These are phyloP conservation scores for Gallinago stenura DNA, from an alignment of 2,797 vertebrate species.

Conservation along the genomic window DNA sequence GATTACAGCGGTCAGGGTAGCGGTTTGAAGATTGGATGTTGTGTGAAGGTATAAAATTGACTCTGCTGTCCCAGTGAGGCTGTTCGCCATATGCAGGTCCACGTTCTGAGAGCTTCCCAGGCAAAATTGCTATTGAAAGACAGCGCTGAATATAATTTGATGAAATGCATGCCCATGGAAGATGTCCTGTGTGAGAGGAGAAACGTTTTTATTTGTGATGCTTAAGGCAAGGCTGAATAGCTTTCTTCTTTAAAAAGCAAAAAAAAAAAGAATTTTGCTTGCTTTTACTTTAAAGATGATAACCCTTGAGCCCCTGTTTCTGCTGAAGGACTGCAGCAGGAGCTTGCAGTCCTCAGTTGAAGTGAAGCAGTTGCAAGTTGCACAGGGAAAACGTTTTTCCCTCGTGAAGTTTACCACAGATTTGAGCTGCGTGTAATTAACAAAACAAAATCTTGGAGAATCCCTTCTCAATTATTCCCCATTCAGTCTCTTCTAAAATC, in stretches of 20 bases:
- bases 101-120: not conserved
- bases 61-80: slow-evolving; percentile 24
- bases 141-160: not conserved
- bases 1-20: slow-evolving; percentile 20
- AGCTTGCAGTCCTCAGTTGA: not conserved
- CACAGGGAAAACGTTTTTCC: not conserved
- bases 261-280: not conserved
- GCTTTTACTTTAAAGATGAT: not conserved
- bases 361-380: not conserved
- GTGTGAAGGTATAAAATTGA: slow-evolving; percentile 37
- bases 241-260: not conserved
- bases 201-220: slow-evolving; percentile 6
- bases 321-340: not conserved
- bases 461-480: not conserved
- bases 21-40: not conserved
- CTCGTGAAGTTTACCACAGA: not conserved
- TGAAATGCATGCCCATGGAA: not conserved
- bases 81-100: not conserved
- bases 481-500: slow-evolving; percentile 1
- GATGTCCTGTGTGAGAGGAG: not conserved
- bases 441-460: not conserved
- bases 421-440: slow-evolving; percentile 23
- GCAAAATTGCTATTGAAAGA: not conserved
- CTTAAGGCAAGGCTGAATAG: not conserved
- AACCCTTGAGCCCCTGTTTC: not conserved